These are phyloP conservation scores for Tachina fera DNA, from an alignment of 2,888 invertebrate species.

Conservation along the genomic window DNA sequence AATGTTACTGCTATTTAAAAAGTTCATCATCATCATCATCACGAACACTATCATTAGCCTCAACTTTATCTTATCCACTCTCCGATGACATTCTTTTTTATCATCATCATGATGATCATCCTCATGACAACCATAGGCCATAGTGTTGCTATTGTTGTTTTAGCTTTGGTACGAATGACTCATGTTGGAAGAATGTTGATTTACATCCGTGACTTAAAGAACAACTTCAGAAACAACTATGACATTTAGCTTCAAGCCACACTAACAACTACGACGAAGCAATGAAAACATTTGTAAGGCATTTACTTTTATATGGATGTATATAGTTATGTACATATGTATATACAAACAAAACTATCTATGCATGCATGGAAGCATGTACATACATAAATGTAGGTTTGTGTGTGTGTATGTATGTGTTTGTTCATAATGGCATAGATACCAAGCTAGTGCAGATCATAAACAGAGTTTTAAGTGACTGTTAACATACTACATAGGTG, in stretches of 20 bases:
- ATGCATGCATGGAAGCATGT: neutral
- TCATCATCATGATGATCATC: neutral
- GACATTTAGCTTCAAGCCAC: conserved; percentile 54
- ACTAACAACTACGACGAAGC: neutral
- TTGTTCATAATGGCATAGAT: neutral
- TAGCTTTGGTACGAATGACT: conserved; percentile 56
- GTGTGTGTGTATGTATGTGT: too few species aligned
- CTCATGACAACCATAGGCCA: too few species aligned
- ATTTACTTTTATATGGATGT: neutral
- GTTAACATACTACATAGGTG: neutral
- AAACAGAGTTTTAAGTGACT: neutral
- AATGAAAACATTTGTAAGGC: conserved; percentile 19
- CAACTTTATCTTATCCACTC: neutral
- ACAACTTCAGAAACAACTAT: conserved; percentile 29
- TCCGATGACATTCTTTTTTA: neutral
- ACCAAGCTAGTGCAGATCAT: neutral
- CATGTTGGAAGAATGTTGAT: conserved; percentile 66
- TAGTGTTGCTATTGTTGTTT: conserved; percentile 27
- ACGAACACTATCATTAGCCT: conserved; percentile 1
- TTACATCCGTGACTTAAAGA: conserved; percentile 67
- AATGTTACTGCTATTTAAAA: conserved; percentile 28
- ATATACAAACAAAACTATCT: neutral
- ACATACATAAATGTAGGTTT: too few species aligned
- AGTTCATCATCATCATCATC: conserved; percentile 32
- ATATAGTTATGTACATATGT: neutral